Evolutionary conservation across 2,113 vertebrate species (phyloP).

Genomic region (Argyrosomus japonicus): DNA sequence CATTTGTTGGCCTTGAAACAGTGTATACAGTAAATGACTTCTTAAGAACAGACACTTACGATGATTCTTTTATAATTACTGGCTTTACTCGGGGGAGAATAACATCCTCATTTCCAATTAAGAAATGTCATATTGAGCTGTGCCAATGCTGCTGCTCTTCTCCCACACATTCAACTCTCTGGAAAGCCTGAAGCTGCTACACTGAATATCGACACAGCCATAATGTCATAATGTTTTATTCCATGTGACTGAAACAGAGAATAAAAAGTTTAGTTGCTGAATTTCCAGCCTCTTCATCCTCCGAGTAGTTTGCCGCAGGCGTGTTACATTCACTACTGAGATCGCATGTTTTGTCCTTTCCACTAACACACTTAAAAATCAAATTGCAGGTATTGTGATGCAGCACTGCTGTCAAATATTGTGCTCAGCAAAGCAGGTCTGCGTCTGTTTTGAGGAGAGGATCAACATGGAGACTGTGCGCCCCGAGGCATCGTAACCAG

Average conservation of each 20-base stretch:
- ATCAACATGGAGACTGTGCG: neutral
- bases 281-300: conserved; percentile 4
- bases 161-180: conserved; percentile 1
- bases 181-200: conserved; percentile 2
- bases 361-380: neutral
- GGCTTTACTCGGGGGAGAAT: neutral
- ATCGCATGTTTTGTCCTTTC: neutral
- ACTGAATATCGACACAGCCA: neutral
- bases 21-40: neutral
- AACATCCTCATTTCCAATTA: conserved; percentile 17
- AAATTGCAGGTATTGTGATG: conserved; percentile 11
- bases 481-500: conserved; percentile 47
- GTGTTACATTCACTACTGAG: neutral
- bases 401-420: neutral
- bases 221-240: conserved; percentile 15
- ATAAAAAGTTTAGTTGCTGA: neutral
- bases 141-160: neutral
- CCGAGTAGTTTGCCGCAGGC: conserved; percentile 12
- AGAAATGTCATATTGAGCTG: neutral
- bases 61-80: conserved; percentile 9
- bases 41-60: neutral
- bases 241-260: neutral
- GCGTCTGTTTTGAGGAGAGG: conserved; percentile 23
- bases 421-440: conserved; percentile 20
- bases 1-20: neutral